phyloP scores from a whole-genome alignment of 2,113 vertebrate genomes.

The Manacus vitellinus region DNA sequence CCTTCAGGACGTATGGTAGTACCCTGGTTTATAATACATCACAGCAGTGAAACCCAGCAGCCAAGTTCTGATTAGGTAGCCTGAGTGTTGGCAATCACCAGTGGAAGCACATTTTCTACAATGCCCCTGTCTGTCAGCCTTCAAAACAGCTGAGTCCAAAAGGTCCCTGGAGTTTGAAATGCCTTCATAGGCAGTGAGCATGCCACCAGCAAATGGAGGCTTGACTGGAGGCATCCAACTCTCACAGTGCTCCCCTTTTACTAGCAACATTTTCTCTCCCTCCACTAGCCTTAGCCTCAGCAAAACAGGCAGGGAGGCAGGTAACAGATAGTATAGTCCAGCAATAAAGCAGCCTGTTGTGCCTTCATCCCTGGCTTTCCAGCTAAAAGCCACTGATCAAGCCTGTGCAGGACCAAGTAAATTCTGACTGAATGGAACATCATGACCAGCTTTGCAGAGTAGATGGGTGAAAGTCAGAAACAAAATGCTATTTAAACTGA shows the following conservation, averaged over 20 bases:
- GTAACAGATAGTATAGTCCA: background rate
- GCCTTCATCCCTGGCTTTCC: background rate
- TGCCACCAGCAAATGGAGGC: background rate
- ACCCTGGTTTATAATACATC: background rate
- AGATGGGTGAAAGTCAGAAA: background rate
- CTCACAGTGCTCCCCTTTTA: background rate
- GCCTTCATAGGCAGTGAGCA: background rate
- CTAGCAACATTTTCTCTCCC: background rate
- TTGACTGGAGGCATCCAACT: background rate
- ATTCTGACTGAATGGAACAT: background rate
- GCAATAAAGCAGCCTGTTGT: background rate
- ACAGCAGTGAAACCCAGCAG: background rate
- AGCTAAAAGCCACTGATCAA: background rate
- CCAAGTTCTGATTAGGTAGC: background rate
- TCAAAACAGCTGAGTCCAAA: background rate
- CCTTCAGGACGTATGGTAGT: rapidly evolving
- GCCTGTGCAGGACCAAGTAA: background rate
- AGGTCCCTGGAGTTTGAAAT: background rate
- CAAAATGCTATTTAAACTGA: background rate
- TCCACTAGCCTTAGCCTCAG: background rate
- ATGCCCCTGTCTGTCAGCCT: background rate
- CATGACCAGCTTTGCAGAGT: background rate
- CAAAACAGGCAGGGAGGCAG: background rate
- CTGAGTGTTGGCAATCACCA: background rate
- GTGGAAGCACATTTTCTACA: background rate